phyloP scores from a whole-genome alignment of 1,140 invertebrate species.

The Homarus americanus region DNA sequence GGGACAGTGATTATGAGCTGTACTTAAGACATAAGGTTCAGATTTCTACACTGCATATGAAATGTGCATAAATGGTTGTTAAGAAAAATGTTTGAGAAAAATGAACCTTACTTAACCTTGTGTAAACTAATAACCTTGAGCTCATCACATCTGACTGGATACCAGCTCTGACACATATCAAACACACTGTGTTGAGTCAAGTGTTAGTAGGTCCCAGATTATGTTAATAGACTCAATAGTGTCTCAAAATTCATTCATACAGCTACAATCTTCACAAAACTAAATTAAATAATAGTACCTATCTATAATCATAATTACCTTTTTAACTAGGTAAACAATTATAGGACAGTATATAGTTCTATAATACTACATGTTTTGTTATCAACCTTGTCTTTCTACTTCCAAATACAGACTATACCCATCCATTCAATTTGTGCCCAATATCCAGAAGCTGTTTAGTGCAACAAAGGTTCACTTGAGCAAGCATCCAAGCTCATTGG shows the following conservation, averaged over 20 bases:
- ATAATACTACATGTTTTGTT: neutral
- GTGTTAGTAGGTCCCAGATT: conserved; percentile 24
- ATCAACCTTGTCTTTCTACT: neutral
- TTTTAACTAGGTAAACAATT: conserved; percentile 25
- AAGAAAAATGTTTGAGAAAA: conserved; percentile 11
- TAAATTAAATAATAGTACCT: conserved; percentile 15
- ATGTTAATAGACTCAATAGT: neutral
- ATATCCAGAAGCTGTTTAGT: conserved; percentile 33
- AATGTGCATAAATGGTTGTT: conserved; percentile 1
- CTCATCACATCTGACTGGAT: conserved; percentile 34
- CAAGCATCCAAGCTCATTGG: conserved; percentile 28
- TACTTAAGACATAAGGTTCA: neutral
- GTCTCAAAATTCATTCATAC: conserved; percentile 15
- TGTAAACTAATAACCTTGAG: neutral
- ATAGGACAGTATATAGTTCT: conserved; percentile 7
- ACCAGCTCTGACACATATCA: conserved; percentile 18
- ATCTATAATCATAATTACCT: conserved; percentile 11
- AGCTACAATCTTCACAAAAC: conserved; percentile 18
- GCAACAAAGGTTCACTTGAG: conserved; percentile 27
- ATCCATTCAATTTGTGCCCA: conserved; percentile 63
- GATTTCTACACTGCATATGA: neutral
- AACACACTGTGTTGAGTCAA: conserved; percentile 34
- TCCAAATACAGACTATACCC: conserved; percentile 32
- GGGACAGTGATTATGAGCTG: neutral
- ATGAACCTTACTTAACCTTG: neutral